Conservation (phyloP, 2,797 vertebrate genomes). For the Pogonophryne albipinna region DNA sequence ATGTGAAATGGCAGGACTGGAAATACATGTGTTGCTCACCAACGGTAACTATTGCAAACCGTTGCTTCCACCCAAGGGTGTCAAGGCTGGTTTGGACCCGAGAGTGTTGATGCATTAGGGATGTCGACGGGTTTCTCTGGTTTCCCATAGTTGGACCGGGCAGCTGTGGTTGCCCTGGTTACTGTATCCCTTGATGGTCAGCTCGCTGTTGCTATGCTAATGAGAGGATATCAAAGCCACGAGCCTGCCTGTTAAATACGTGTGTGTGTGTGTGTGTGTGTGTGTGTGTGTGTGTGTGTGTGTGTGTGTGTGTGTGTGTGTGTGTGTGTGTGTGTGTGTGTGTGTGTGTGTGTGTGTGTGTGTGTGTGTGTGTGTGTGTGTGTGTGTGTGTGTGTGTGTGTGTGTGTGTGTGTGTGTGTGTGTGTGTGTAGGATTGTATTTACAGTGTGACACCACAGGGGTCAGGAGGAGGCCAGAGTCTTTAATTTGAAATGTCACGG, state of each 20-base stretch:
- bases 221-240: constrained; percentile 71
- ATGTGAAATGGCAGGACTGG: neutral
- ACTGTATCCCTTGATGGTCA: constrained; percentile 81
- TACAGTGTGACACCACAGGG: constrained; percentile 41
- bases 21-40: constrained; percentile 6
- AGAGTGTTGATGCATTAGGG: constrained; percentile 23
- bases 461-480: constrained; percentile 54
- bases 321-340: neutral
- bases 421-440: constrained; percentile 20
- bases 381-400: constrained; percentile 22
- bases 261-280: constrained; percentile 17
- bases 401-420: constrained; percentile 6
- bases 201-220: constrained; percentile 81
- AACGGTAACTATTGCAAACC: constrained; percentile 15
- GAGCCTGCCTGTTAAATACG: constrained; percentile 50
- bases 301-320: constrained; percentile 3
- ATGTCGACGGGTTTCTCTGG: constrained; percentile 46
- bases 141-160: constrained; percentile 65
- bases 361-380: constrained; percentile 18
- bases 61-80: constrained; percentile 19
- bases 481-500: constrained; percentile 68
- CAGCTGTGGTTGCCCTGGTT: constrained; percentile 81
- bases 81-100: constrained; percentile 7
- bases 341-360: neutral
- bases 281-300: constrained; percentile 23